Conservation (phyloP, 2,888 invertebrate species). For the Netelia melanura region DNA sequence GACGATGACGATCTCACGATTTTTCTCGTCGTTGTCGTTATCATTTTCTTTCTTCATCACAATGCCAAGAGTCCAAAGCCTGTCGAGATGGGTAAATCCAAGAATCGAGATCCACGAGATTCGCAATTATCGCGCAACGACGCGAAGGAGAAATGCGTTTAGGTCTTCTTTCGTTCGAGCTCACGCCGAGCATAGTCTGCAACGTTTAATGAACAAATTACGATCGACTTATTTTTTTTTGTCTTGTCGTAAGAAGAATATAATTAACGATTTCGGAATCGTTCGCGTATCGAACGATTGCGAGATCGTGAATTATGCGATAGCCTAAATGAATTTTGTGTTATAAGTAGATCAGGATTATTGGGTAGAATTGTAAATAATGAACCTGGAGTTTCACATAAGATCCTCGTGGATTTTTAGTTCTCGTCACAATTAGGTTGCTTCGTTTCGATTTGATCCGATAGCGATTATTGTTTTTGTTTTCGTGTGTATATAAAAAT, state of each 20-base stretch:
- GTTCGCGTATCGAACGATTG: not conserved
- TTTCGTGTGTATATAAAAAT: conserved; percentile 23
- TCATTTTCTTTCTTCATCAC: conserved; percentile 42
- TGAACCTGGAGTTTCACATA: not conserved
- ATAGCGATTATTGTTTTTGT: conserved; percentile 23
- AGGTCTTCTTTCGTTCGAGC: not conserved
- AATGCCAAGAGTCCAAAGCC: conserved; percentile 76
- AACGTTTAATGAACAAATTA: conserved; percentile 42
- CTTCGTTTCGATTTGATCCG: conserved; percentile 16
- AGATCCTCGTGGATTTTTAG: not conserved
- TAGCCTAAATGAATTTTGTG: conserved; percentile 3
- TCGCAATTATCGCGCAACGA: not conserved
- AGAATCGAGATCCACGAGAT: conserved; percentile 41
- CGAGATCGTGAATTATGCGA: not conserved
- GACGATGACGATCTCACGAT: not conserved
- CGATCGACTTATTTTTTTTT: conserved; percentile 24
- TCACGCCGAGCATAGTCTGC: no score
- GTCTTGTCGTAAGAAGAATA: conserved; percentile 3
- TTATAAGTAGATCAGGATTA: not conserved
- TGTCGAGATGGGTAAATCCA: conserved; percentile 76
- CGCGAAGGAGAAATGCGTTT: not conserved
- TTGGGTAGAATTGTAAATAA: not conserved
- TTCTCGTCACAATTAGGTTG: not conserved
- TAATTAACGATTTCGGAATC: not conserved
- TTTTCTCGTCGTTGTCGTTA: conserved; percentile 32